A percentile compares a stretch with the other conserved stretches of the same genome.
These are phyloP conservation scores for Bubo bubo DNA, from an alignment of 2,113 vertebrate species.

Conservation along the genomic window DNA sequence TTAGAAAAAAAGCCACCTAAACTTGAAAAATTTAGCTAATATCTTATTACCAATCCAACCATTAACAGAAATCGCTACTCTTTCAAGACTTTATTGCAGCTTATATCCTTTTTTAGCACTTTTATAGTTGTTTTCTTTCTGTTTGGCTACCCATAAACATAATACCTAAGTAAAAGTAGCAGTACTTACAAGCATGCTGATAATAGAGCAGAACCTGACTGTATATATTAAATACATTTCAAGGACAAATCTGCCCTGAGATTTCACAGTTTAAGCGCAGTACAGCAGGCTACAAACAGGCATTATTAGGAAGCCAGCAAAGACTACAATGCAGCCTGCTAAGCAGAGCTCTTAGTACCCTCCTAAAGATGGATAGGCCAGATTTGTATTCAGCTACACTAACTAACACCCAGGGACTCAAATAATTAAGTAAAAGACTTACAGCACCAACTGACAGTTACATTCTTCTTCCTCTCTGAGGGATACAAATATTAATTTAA, in stretches of 20 bases:
- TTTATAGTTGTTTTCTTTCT: neutral
- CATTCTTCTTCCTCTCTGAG: neutral
- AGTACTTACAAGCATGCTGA: neutral
- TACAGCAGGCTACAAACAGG: neutral
- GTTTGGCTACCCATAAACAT: neutral
- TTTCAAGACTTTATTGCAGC: neutral
- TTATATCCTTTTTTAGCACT: neutral
- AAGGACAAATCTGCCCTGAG: neutral
- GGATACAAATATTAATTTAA: neutral
- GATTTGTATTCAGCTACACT: neutral
- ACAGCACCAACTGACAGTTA: neutral
- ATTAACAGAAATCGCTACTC: neutral
- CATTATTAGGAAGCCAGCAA: neutral
- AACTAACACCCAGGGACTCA: neutral
- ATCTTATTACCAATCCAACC: neutral
- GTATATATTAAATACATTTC: neutral
- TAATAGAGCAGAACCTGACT: neutral
- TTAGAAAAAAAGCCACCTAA: neutral
- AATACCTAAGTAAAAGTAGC: neutral
- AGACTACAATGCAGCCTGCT: neutral
- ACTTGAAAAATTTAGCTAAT: neutral
- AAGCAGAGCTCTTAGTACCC: neutral
- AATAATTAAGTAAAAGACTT: neutral
- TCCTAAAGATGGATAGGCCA: neutral
- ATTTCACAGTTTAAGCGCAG: neutral